phyloP scores from a whole-genome alignment of 2,797 vertebrate genomes.

The Epinephelus coioides region DNA sequence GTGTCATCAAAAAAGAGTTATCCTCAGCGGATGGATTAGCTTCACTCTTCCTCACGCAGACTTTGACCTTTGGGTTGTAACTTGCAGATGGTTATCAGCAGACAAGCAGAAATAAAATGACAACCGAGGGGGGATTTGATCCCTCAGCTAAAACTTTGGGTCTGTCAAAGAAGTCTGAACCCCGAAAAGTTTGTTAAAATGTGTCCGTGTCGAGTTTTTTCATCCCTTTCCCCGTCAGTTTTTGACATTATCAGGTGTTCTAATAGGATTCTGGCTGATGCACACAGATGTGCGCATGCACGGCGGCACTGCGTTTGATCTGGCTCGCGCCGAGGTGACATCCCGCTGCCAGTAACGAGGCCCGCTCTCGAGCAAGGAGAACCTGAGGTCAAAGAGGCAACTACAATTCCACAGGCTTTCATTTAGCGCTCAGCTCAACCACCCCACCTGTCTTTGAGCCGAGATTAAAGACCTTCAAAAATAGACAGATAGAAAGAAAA shows the following conservation, averaged over 20 bases:
- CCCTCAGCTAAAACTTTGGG: conserved; percentile 46
- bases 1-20: conserved; percentile 56
- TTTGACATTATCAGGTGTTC: conserved; percentile 75
- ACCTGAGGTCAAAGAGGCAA: conserved; percentile 78
- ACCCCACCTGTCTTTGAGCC: conserved; percentile 76
- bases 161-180: conserved; percentile 60
- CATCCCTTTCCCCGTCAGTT: conserved; percentile 54
- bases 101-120: conserved; percentile 50
- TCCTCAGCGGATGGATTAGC: conserved; percentile 64
- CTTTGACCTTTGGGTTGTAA: conserved; percentile 71
- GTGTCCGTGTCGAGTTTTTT: conserved; percentile 46
- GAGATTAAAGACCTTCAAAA: conserved; percentile 81
- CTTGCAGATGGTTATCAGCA: conserved; percentile 70
- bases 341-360: conserved; percentile 75
- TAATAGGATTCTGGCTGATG: conserved; percentile 67
- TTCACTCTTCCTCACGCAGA: conserved; percentile 55
- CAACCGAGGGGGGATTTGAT: conserved; percentile 36
- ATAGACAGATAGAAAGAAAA: conserved; percentile 45
- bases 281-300: not conserved
- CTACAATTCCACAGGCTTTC: conserved; percentile 72
- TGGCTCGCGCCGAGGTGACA: conserved; percentile 68
- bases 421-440: conserved; percentile 72
- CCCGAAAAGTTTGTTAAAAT: conserved; percentile 65
- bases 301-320: conserved; percentile 67
- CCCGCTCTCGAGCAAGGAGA: conserved; percentile 74